Evolutionary conservation across 2,113 vertebrate genomes (phyloP).

Genomic region (Lipophrys pholis): DNA sequence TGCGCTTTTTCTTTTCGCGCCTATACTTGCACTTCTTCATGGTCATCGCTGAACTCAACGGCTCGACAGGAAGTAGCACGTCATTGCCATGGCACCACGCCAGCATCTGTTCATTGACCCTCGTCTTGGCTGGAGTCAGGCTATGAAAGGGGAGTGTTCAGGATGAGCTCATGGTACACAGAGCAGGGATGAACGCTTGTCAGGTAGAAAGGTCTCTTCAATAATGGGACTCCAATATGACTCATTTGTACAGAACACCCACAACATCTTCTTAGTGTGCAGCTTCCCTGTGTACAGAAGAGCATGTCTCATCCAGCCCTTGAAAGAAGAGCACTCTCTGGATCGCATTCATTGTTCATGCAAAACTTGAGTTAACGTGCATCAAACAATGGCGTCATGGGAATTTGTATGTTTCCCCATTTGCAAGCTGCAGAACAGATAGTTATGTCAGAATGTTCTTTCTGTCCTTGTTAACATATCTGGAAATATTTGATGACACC

Average conservation of each 20-base stretch:
- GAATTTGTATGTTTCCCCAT: conserved; percentile 1
- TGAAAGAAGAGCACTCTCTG: conserved; percentile 29
- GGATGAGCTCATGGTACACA: conserved; percentile 46
- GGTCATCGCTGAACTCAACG: conserved; percentile 12
- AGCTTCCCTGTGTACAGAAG: conserved; percentile 51
- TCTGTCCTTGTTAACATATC: no score
- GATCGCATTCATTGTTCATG: conserved; percentile 16
- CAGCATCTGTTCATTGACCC: conserved; percentile 45
- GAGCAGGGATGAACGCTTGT: conserved; percentile 35
- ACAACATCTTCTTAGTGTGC: conserved; percentile 38
- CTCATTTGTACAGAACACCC: conserved; percentile 67
- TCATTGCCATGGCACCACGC: conserved; percentile 36
- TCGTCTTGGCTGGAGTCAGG: conserved; percentile 50
- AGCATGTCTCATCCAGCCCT: conserved; percentile 51
- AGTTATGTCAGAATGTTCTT: neutral
- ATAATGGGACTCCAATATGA: conserved; percentile 62
- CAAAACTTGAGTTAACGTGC: conserved; percentile 10
- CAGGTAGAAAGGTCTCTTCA: conserved; percentile 46
- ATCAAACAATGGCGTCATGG: neutral
- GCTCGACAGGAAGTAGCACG: conserved; percentile 28
- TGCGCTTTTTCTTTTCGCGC: neutral
- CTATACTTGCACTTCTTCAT: conserved; percentile 12
- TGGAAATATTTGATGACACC: no score
- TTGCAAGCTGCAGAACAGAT: neutral
- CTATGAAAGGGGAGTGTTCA: conserved; percentile 43